Base-by-base conservation (phyloP, 2,113 vertebrate genomes). In the Brachionichthys hirsutus region DNA sequence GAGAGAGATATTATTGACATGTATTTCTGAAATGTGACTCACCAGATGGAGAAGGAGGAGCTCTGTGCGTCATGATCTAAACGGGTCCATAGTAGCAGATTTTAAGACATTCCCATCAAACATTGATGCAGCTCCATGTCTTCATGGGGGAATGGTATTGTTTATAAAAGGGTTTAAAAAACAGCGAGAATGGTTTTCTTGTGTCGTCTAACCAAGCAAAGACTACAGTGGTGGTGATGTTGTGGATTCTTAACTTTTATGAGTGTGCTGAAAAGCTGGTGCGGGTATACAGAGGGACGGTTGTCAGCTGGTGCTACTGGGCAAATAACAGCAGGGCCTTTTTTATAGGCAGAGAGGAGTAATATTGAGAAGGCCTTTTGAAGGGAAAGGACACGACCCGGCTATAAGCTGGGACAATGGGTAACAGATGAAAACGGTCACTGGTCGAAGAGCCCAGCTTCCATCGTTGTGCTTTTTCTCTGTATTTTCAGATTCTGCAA, bases 321-420 rank as follows among this genome's bases (percentile, higher is more conserved):
- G 68, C 40, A 63, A 57, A 57, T 54, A 73, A 77, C 52, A 79
- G 73, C 62, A 22, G 54, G 53, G 61, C 54, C 46, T 74, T 59
- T 71, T 67, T 38, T 38, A 60, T 78, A 64, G 62, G 64, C 73
- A 64, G 54, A 41, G 12, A 22, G 67, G 57, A 59, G 38, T 84
- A 86, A 80, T 88, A 82, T 89, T 75, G 78, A 80, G 76, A 16
- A 62, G 64, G 46, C 54, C 50, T 70, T 89, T 89, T 89, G 80
- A 89, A 87, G 75, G 53, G 73, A 73, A 20, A 70, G 78, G 73
- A 55, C 70, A 19, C 64, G 77, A 86, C 81, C 87, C 13, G 10
- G 45, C 63, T 76, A 55, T 85, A 62, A 88, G 59, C 65, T 14
- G 57, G 63, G 70, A 51, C 67, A 67, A 40, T 40, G 62, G 71